Conservation (phyloP, 2,888 invertebrate genomes). For the Catocala nupta region DNA sequence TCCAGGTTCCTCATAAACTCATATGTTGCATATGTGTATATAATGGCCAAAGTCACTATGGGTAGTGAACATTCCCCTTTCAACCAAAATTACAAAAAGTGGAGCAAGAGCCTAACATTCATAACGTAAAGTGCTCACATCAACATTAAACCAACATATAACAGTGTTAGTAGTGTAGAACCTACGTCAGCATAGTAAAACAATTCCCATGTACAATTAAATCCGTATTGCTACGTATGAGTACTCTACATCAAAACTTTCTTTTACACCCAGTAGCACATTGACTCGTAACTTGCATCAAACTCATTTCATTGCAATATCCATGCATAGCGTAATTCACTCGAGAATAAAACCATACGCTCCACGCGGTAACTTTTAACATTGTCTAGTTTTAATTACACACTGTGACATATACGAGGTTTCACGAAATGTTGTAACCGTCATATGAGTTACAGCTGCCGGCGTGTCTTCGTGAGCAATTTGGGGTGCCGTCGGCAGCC, state of each 20-base stretch:
- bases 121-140: no score
- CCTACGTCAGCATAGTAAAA: no score
- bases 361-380: neutral
- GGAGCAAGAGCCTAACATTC: no score
- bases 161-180: no score
- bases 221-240: no score
- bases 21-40: no score
- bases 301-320: constrained; percentile 2
- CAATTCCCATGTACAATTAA: no score
- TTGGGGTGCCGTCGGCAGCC: constrained; percentile 75
- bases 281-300: neutral
- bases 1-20: no score
- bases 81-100: no score
- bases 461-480: constrained; percentile 79
- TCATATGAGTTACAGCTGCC: constrained; percentile 75
- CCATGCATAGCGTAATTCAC: constrained; percentile 6
- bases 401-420: constrained; percentile 61
- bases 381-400: constrained; percentile 32
- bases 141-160: no score
- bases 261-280: neutral
- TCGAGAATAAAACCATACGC: constrained; percentile 8
- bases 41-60: no score
- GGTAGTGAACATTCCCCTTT: no score
- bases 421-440: constrained; percentile 65
- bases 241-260: neutral